Base-by-base conservation (phyloP, 2,113 vertebrate species). In the Coptodon rendalli region DNA sequence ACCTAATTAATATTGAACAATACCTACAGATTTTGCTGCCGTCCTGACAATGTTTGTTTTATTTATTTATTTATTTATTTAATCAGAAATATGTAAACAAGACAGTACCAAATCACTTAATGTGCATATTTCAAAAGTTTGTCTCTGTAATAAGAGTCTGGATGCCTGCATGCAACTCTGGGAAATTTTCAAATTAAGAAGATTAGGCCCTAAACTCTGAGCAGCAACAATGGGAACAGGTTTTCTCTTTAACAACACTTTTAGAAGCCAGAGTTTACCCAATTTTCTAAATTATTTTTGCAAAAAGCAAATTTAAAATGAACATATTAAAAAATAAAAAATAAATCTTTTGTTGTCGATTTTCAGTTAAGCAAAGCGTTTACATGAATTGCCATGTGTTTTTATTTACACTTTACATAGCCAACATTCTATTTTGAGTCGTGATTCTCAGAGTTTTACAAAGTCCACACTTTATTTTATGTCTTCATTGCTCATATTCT, bases 261-360 rank as follows among this genome's bases (percentile, higher is more conserved):
- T 22, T 22, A 22, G 22, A 22, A 22, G 22, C 22, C 22, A 22
- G 22, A 22, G 22, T 11, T 48, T 27, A 19, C 24, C 40, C 2
- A 29, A 7, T 10, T 43, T 40, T 71, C 12, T 71, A 24, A 71
- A 43, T n/a, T n/a, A n/a, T n/a, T 43, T 40, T 43, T 43, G 12
- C 38, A 71, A 24, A 43, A 24, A 16, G 0, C 7, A 2, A 9
- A 68, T 68, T 68, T 40, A 68, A 68, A 68, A 68, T 24, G 3
- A 38, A 22, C 2, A 40, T 68, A n/a, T 66, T 38, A 1, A 12
- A 66, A 36, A 66, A 17, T 1, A 34, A 19, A 61, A 7, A 66
- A n/a, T 0, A 5, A 27, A 57, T 66, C 0, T 7, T 40, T 71
- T 40, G 7, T 13, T 24, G 7, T 13, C 2, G 6, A 5, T 43